Evolutionary conservation across 2,797 vertebrate species (phyloP).

Genomic region (Ctenopoma multispine): DNA sequence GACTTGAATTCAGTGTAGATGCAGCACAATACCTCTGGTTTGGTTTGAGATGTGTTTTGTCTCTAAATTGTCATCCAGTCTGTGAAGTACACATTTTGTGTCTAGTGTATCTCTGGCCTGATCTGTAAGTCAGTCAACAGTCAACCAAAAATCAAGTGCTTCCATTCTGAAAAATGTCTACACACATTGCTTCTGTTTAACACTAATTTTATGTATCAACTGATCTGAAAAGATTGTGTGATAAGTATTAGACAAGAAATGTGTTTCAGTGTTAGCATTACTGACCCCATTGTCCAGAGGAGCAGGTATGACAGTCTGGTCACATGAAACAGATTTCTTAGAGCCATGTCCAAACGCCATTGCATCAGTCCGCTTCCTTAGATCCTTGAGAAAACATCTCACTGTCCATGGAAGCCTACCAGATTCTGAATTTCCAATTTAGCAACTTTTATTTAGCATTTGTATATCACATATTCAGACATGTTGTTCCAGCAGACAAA

Average conservation of each 20-base stretch:
- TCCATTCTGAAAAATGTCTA: neutral
- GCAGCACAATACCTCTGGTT: no score
- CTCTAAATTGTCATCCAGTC: no score
- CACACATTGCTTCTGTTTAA: neutral
- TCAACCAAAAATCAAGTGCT: slow-evolving; percentile 8
- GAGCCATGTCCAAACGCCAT: slow-evolving; percentile 75
- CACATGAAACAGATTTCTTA: slow-evolving; percentile 52
- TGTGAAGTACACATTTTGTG: no score
- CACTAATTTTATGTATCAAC: neutral
- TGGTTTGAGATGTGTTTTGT: no score
- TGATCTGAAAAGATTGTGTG: no score
- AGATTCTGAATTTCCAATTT: neutral
- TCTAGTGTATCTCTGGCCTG: no score
- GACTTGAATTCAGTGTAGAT: no score
- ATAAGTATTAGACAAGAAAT: neutral
- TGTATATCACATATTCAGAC: slow-evolving; percentile 13
- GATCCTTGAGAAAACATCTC: slow-evolving; percentile 48
- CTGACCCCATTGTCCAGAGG: slow-evolving; percentile 56
- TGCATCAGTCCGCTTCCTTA: slow-evolving; percentile 34
- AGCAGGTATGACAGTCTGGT: slow-evolving; percentile 39
- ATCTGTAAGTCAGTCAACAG: no score
- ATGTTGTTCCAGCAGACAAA: slow-evolving; percentile 30
- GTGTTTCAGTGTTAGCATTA: slow-evolving; percentile 20
- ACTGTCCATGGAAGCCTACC: neutral
- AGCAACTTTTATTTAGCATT: slow-evolving; percentile 16